Evolutionary conservation across 2,888 invertebrate genomes (phyloP).

Genomic region (Hydrotaea cyrtoneurina): DNA sequence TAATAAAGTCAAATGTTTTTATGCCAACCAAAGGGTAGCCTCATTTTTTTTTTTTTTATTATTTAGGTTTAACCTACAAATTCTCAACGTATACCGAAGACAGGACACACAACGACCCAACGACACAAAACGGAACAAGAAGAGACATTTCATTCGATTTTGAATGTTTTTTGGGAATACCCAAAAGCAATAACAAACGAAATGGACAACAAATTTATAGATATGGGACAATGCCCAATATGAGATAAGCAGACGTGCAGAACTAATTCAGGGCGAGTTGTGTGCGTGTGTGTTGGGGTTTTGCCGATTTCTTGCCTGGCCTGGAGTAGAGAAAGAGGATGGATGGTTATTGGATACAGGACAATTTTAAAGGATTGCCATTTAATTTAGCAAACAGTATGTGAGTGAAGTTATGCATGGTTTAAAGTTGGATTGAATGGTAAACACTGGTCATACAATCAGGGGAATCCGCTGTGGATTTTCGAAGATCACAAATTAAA

Average conservation of each 20-base stretch:
- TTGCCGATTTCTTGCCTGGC: not conserved
- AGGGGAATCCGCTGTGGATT: not conserved
- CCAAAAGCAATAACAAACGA: slow-evolving; percentile 37
- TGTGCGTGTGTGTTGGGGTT: not conserved
- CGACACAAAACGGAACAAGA: not conserved
- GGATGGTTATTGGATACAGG: slow-evolving; percentile 9
- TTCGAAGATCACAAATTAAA: too few relatives aligned
- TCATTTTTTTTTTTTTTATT: too few relatives aligned
- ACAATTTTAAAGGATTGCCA: slow-evolving; percentile 39
- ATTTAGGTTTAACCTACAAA: slow-evolving; percentile 52
- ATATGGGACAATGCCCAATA: slow-evolving; percentile 39
- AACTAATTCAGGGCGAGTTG: slow-evolving; percentile 41
- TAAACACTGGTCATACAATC: not conserved
- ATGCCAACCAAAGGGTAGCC: slow-evolving; percentile 29
- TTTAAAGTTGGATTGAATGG: not conserved
- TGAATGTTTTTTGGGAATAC: slow-evolving; percentile 14
- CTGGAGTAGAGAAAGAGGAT: slow-evolving; percentile 3
- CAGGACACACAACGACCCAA: not conserved
- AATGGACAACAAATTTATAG: slow-evolving; percentile 39
- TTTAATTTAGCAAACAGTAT: slow-evolving; percentile 56
- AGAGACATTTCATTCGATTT: slow-evolving; percentile 28
- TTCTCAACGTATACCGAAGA: not conserved
- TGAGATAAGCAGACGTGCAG: slow-evolving; percentile 57
- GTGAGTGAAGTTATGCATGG: not conserved
- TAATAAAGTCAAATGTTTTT: slow-evolving; percentile 58